phyloP scores from a whole-genome alignment of 2,888 invertebrate species.

The Drosophila mayaguana region DNA sequence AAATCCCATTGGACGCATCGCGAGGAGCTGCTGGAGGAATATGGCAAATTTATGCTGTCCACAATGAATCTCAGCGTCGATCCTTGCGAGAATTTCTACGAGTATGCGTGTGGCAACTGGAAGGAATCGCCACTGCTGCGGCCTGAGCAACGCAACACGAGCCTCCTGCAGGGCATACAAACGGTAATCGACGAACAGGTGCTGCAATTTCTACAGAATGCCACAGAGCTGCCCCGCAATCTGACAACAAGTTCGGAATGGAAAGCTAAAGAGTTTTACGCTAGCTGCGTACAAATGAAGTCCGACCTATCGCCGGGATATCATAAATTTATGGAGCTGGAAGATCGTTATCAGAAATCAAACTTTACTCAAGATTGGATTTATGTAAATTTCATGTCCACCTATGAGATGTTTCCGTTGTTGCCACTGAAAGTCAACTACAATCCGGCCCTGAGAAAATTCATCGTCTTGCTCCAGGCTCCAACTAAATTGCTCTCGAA shows the following conservation, averaged over 20 bases:
- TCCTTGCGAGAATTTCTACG: constrained; percentile 83
- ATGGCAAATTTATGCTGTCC: constrained; percentile 73
- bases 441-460: constrained; percentile 64
- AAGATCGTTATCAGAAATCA: constrained; percentile 39
- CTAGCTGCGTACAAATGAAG: constrained; percentile 69
- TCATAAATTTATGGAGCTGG: constrained; percentile 42
- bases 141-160: constrained; percentile 62
- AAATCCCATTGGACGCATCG: constrained; percentile 63
- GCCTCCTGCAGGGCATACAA: constrained; percentile 77
- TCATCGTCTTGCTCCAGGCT: constrained; percentile 59
- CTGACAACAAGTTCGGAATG: constrained; percentile 60
- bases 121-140: constrained; percentile 64
- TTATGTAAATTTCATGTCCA: constrained; percentile 77
- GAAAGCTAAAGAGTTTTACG: constrained; percentile 77
- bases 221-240: constrained; percentile 46
- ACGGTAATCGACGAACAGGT: constrained; percentile 69
- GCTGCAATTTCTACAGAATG: constrained; percentile 66
- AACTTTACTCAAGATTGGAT: constrained; percentile 70
- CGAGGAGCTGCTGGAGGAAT: constrained; percentile 74
- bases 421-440: constrained; percentile 76
- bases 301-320: constrained; percentile 69
- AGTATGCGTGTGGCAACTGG: constrained; percentile 82
- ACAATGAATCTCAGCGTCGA: constrained; percentile 77
- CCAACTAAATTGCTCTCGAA: constrained; percentile 53
- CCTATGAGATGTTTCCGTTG: constrained; percentile 71